Evolutionary conservation across 1,140 invertebrate genomes (phyloP).

Genomic region (Cyrtorhinus lividipennis): DNA sequence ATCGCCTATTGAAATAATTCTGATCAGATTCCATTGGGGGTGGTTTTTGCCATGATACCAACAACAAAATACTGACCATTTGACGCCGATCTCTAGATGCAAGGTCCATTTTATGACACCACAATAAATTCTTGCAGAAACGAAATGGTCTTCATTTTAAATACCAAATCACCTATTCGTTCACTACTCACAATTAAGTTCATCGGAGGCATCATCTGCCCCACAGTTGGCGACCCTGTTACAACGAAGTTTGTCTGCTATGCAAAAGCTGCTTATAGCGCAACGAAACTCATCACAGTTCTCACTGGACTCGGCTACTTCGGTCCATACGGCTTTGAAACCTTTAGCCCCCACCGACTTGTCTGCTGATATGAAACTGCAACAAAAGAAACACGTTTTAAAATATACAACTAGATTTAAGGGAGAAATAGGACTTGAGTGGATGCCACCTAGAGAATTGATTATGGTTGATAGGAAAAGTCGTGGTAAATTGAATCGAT

Average conservation of each 20-base stretch:
- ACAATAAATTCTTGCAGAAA: too few species aligned
- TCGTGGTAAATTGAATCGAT: slow-evolving; percentile 20
- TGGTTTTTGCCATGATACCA: too few species aligned
- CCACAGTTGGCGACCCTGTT: slow-evolving; percentile 69
- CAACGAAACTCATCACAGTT: slow-evolving; percentile 47
- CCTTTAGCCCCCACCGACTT: slow-evolving; percentile 68
- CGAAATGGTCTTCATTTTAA: too few species aligned
- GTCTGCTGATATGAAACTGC: slow-evolving; percentile 66
- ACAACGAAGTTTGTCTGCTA: slow-evolving; percentile 58
- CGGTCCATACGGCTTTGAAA: slow-evolving; percentile 80
- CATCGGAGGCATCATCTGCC: slow-evolving; percentile 58
- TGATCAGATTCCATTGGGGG: too few species aligned
- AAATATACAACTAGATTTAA: slow-evolving; percentile 11
- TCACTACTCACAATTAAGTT: slow-evolving; percentile 53
- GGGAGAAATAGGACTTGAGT: too few species aligned
- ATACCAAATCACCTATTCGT: too few species aligned
- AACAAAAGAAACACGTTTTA: slow-evolving; percentile 22
- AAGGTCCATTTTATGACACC: too few species aligned
- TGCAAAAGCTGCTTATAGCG: slow-evolving; percentile 55
- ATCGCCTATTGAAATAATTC: too few species aligned
- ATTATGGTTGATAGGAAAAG: slow-evolving; percentile 2
- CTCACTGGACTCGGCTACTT: slow-evolving; percentile 45
- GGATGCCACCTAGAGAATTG: too few species aligned
- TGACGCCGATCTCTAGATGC: too few species aligned
- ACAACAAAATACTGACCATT: too few species aligned